These are phyloP conservation scores for Apis laboriosa DNA, from an alignment of 1,140 invertebrate species.

Conservation along the genomic window DNA sequence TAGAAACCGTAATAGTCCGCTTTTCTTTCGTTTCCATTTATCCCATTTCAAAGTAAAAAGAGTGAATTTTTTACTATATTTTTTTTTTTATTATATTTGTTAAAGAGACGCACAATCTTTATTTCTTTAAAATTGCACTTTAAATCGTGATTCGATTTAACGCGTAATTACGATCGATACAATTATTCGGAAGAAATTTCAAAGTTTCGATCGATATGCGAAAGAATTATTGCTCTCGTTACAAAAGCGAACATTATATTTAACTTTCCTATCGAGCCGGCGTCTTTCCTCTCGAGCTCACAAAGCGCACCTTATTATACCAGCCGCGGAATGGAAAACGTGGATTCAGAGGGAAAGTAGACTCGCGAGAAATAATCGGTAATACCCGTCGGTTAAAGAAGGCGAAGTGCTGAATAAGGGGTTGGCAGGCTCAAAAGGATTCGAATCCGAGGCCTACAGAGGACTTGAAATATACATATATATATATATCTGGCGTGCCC, in stretches of 20 bases:
- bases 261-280: slow-evolving; percentile 5
- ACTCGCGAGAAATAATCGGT: slow-evolving; percentile 59
- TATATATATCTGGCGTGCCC: slow-evolving; percentile 14
- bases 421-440: slow-evolving; percentile 57
- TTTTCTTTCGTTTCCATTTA: neutral
- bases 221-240: neutral
- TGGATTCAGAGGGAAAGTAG: slow-evolving; percentile 28
- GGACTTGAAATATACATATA: slow-evolving; percentile 44
- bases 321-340: slow-evolving; percentile 33
- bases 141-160: no score
- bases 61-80: no score
- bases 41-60: no score
- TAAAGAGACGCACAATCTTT: no score
- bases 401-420: slow-evolving; percentile 60
- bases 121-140: no score
- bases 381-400: slow-evolving; percentile 61
- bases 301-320: slow-evolving; percentile 47
- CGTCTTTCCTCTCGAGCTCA: neutral
- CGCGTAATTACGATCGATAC: no score
- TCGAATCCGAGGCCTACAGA: slow-evolving; percentile 46
- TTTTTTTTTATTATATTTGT: no score
- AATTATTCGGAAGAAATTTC: no score
- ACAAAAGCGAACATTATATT: slow-evolving; percentile 11
- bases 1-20: neutral
- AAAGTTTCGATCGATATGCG: no score